A percentile compares a stretch with the other conserved stretches of the same genome.
phyloP scores from a whole-genome alignment of 2,113 vertebrate genomes.

The Melanerpes formicivorus region DNA sequence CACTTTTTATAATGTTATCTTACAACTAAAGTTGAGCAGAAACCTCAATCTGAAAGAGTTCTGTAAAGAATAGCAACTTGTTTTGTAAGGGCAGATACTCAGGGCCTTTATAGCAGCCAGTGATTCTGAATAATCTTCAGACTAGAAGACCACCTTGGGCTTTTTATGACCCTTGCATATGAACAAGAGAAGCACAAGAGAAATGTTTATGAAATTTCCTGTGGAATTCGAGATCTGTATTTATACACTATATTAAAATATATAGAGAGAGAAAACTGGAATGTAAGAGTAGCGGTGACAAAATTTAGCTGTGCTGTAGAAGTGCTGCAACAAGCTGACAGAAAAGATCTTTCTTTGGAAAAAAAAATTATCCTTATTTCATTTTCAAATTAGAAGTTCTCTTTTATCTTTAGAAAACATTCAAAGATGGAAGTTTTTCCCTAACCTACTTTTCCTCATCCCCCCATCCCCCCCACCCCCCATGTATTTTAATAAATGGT shows the following conservation, averaged over 20 bases:
- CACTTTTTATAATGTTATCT: background rate
- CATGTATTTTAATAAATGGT: background rate
- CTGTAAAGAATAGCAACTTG: background rate
- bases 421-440: background rate
- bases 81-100: background rate
- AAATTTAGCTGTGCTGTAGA: background rate
- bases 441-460: background rate
- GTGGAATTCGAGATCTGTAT: background rate
- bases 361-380: background rate
- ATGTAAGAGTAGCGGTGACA: conserved; percentile 2
- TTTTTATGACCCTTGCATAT: background rate
- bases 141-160: background rate
- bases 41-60: background rate
- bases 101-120: background rate
- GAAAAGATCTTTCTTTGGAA: background rate
- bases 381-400: background rate
- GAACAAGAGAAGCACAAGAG: background rate
- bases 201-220: background rate
- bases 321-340: background rate
- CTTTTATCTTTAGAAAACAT: background rate
- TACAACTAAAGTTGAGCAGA: background rate
- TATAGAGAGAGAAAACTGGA: background rate
- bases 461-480: too few species aligned
- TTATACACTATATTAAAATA: background rate
- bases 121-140: background rate